A percentile compares a stretch with the other conserved stretches of the same genome.
Conservation (phyloP, 2,888 invertebrate species). For the Apodemia duryi region DNA sequence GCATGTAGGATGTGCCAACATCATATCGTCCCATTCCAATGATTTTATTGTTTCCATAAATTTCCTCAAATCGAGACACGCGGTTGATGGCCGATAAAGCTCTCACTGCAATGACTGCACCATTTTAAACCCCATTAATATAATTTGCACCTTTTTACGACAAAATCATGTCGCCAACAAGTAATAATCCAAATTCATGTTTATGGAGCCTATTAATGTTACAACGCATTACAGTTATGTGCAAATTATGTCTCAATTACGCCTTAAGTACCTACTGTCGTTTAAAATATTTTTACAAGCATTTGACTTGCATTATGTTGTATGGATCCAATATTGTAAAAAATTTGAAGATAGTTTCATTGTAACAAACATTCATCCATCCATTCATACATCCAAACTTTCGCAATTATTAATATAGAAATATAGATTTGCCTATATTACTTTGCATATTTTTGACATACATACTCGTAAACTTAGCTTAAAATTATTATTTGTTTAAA, state of each 20-base stretch:
- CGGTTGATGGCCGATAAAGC: slow-evolving; percentile 61
- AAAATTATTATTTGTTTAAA: too few species aligned
- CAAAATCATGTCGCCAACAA: slow-evolving; percentile 36
- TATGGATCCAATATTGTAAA: too few species aligned
- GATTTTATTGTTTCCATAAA: slow-evolving; percentile 54
- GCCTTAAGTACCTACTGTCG: neutral
- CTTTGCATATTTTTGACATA: too few species aligned
- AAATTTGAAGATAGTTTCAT: too few species aligned
- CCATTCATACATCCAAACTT: too few species aligned
- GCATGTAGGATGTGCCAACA: neutral
- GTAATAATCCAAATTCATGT: slow-evolving; percentile 35
- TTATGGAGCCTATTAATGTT: slow-evolving; percentile 1
- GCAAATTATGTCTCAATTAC: neutral
- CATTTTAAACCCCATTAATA: slow-evolving; percentile 57
- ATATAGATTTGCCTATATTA: too few species aligned
- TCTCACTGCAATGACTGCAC: slow-evolving; percentile 44
- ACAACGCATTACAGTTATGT: slow-evolving; percentile 4
- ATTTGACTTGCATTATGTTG: neutral
- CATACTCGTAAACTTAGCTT: too few species aligned
- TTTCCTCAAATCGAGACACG: slow-evolving; percentile 42
- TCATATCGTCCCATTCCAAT: slow-evolving; percentile 32
- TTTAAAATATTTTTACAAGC: neutral
- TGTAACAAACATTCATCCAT: too few species aligned
- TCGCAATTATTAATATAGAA: too few species aligned
- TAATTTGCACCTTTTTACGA: slow-evolving; percentile 57